Evolutionary conservation across 2,888 invertebrate species (phyloP).

Genomic region (Drosophila nigricruria): DNA sequence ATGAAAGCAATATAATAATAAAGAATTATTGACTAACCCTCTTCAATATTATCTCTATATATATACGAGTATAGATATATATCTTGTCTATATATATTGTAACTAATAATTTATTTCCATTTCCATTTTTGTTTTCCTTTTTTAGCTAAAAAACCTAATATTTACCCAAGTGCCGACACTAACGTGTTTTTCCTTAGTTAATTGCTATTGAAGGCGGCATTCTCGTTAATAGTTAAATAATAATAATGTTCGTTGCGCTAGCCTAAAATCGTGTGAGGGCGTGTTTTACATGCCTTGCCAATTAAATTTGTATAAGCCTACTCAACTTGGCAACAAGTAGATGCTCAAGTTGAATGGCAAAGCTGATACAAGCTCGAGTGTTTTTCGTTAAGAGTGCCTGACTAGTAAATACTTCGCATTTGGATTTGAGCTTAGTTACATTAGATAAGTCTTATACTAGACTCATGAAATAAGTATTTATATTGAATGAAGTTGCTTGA

Average conservation of each 20-base stretch:
- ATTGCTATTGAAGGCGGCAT: neutral
- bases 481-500: neutral
- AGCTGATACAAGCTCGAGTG: neutral
- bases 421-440: neutral
- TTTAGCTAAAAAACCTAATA: slow-evolving; percentile 1
- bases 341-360: neutral
- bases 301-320: slow-evolving; percentile 8
- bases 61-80: no score
- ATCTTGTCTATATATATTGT: no score
- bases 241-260: slow-evolving; percentile 1
- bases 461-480: neutral
- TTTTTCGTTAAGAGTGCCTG: neutral
- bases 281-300: slow-evolving; percentile 14
- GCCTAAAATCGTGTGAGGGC: slow-evolving; percentile 11
- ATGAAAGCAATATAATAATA: no score
- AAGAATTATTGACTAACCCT: no score
- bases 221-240: neutral
- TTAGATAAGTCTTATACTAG: neutral
- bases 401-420: neutral
- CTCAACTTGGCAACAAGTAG: slow-evolving; percentile 4
- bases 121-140: neutral
- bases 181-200: neutral
- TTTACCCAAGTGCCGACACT: neutral
- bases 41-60: no score
- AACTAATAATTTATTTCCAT: neutral